Evolutionary conservation across 2,113 vertebrate species (phyloP), one percentile per base, ranked within the genome.

Genomic region (Paramormyrops kingsleyae): DNA sequence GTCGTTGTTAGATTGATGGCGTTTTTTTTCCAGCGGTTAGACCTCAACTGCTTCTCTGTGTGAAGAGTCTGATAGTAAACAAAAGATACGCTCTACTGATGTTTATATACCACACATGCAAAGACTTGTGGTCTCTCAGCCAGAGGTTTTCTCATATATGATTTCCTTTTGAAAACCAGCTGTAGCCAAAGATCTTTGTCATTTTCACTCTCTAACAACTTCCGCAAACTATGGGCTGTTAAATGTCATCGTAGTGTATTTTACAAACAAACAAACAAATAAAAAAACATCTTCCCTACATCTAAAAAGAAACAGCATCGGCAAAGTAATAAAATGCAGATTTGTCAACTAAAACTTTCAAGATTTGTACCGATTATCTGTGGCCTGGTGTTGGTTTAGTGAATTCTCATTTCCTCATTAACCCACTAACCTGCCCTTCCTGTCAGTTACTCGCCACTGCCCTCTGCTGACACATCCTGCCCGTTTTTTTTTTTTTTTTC

Each of bases 401-500:
- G n/a, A 8, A 86, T 39, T 89, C 46, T 49, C 27, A 80, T 31
- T 89, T 89, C 62, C 88, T 31, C 50, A 87, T 5, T 74, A 50
- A 86, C 46, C 44, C 42, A 77, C 88, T 74, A 89, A 35, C 62
- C 66, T 50, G n/a, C 42, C 44, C 74, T 31, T 17, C 13, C 42
- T 47, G 56, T 89, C 42, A 27, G n/a, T 47, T 27, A 77, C 62
- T 77, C 66, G 6, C n/a, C 44, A 89, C 62, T 49, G 88, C 62
- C 88, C 88, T 77, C 88, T 89, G 88, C 88, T 77, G 88, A 17
- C n/a, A 66, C 46, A 35, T 50, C 13, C 7, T 49, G 46, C 8
- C 44, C 9, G 9, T 39, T 87, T 39, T 35, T 19, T 15, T 24
- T 39, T 87, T 35, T 17, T 35, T 13, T 10, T 49, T 56, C 5